Evolutionary conservation across 1,140 invertebrate genomes (phyloP), one percentile per base, ranked within the genome.

Genomic region (Lepidurus arcticus): DNA sequence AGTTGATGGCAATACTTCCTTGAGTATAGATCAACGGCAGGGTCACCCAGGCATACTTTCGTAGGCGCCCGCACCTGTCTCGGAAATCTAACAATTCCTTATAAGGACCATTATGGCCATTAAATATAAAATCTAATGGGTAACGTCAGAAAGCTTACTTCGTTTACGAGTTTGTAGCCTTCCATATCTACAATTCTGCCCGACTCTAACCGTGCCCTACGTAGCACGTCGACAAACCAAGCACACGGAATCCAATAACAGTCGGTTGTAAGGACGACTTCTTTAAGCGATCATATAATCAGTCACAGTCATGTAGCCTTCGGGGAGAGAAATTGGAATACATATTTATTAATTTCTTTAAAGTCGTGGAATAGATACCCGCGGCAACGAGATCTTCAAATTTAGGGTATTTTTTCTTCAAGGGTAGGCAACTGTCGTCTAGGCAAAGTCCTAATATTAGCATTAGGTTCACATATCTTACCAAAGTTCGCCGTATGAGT

Each of bases 1-100:
- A 47, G 13, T n/a, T 76, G 11, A 13, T 21, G 21, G 45, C 13
- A 44, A 44, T 43, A 47, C 86, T 87, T 83, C 96, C 96, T 92
- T 99, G 96, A 76, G 96, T 98, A 85, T 99, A 99, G 79, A 98
- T 96, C 43, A 98, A 89, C 73, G 97, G 97, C 79, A 98, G 95
- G 84, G 94, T 97, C 81, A 98, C 95, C 82, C 95, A 98, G 86
- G 98, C 97, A 84, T 97, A 99, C 80, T 91, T 92, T 88, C 91
- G 92, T 76, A 93, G 86, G 74, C 89, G 83, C n/a, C 90, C 90
- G 82, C 90, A 91, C 83, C 91, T 91, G 1, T 87, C 87, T 77
- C 90, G 87, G 82, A 90, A 91, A 78, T 89, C 88, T 81, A 88
- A 90, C 78, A 92, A 90, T 84, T 91, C 89, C 88, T 91, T 24